Base-by-base conservation (phyloP, 2,113 vertebrate species). In the Motacilla alba region DNA sequence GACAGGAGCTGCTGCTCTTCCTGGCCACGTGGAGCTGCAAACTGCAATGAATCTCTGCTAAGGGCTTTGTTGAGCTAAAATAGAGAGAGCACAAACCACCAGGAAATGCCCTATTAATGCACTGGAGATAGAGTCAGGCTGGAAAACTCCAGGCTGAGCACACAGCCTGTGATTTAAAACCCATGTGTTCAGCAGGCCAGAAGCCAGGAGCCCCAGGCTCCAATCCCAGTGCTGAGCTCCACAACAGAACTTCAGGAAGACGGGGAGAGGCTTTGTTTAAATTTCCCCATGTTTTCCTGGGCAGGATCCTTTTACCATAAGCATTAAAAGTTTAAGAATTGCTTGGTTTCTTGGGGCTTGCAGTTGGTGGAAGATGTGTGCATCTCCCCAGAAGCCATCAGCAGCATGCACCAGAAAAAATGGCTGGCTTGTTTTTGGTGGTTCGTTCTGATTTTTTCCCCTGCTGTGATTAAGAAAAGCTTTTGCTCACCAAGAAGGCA, bases 41-140 rank as follows among this genome's bases (percentile, higher is more conserved):
- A 67, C 18, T 66, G 23, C 24, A 60, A 28, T 17, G 5, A 56
- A 56, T 55, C 31, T 67, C 62, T 77, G 30, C 10, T 15, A 44
- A 73, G 43, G n/a, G 13, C 16, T 63, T 89, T 70, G 37, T 77
- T 72, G 37, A 78, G 63, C 72, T 86, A 47, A 83, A 87, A 80
- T 27, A 76, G 22, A 64, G 60, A 60, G 49, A 63, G 20, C 8
- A 14, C 27, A 84, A 70, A 62, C 50, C 28, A 55, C 47, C 77
- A 93, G 90, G 92, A 96, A 96, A 90, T 94, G 68, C 83, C 60
- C 41, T 30, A 67, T 93, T 89, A 95, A 64, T 27, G 46, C 47
- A 47, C 64, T 86, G 56, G 60, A 87, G 87, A 86, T 27, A 60
- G 64, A 88, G 87, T 68, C 73, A 46, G 37, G 49, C 72, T 88